Evolutionary conservation across 2,888 invertebrate species (phyloP), one percentile per base, ranked within the genome.

Genomic region (Polia nebulosa): DNA sequence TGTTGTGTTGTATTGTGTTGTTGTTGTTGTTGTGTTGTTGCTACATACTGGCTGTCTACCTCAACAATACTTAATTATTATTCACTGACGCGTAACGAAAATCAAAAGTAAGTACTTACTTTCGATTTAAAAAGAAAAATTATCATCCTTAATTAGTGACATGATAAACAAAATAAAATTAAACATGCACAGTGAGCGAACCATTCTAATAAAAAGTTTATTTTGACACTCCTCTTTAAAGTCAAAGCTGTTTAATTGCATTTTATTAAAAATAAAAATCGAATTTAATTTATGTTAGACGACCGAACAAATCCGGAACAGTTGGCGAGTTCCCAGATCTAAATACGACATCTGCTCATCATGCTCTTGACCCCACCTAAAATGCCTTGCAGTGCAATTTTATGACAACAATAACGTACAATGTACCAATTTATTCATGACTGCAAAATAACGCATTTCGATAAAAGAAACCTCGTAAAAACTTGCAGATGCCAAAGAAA

Each of bases 311-410:
- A 81, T 81, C 83, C 89, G 91, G 90, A 90, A 91, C 89, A 84
- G 80, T 93, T 94, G 94, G 94, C 94, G 85, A 76, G 77, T 72
- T 79, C 92, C 94, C 94, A 94, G 93, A 87, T 93, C 93, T 94
- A 94, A 90, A 92, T 93, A 86, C 78, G 91, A 89, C 89, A 75
- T 77, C 76, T 76, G 82, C 76, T 56, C 87, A 86, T 86, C 87
- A 86, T 86, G 91, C 90, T 92, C 94, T 92, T 93, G 94, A 94
- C 93, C 93, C 92, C 90, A 89, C 90, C 90, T 87, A 92, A 92
- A 91, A 89, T 82, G 82, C 88, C 86, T 85, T 83, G 80, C 84
- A 87, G 88, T 90, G 88, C 83, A 88, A 72, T 80, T 80, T 72
- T 66, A 72, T 67, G 61, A 72, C 61, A 74, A 82, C 83, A 82